Percentiles rank a stretch among this genome's conserved stretches.
Conservation (phyloP, 2,888 invertebrate species). For the Crocallis elinguaria region DNA sequence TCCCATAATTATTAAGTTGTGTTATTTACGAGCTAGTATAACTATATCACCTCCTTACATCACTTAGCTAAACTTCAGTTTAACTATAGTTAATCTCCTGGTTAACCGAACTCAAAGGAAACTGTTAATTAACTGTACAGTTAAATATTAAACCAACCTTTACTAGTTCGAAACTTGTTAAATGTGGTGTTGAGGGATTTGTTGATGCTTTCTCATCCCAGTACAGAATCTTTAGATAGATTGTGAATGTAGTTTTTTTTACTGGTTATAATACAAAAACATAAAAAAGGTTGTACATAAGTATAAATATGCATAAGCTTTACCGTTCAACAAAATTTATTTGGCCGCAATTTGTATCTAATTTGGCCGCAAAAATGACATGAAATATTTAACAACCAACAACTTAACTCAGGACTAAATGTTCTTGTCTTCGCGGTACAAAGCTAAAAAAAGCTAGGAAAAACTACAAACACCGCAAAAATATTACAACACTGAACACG, state of each 20-base stretch:
- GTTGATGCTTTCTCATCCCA: no score
- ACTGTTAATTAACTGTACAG: constrained; percentile 4
- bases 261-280: no score
- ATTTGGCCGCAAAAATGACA: background rate
- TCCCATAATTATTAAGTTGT: no score
- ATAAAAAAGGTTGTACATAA: no score
- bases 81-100: background rate
- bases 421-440: constrained; percentile 8
- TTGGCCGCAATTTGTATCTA: background rate
- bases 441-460: constrained; percentile 13
- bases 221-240: no score
- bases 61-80: background rate
- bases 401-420: constrained; percentile 5
- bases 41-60: background rate
- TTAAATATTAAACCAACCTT: constrained; percentile 3
- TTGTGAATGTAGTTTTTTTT: no score
- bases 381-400: background rate
- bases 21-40: background rate
- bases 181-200: no score
- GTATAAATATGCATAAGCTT: no score
- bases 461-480: constrained; percentile 33
- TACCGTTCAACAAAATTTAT: no score
- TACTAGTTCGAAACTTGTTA: background rate
- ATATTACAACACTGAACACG: constrained; percentile 21
- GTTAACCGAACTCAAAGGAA: background rate